Conservation (phyloP, 1,140 invertebrate genomes). For the Drosophila yakuba region DNA sequence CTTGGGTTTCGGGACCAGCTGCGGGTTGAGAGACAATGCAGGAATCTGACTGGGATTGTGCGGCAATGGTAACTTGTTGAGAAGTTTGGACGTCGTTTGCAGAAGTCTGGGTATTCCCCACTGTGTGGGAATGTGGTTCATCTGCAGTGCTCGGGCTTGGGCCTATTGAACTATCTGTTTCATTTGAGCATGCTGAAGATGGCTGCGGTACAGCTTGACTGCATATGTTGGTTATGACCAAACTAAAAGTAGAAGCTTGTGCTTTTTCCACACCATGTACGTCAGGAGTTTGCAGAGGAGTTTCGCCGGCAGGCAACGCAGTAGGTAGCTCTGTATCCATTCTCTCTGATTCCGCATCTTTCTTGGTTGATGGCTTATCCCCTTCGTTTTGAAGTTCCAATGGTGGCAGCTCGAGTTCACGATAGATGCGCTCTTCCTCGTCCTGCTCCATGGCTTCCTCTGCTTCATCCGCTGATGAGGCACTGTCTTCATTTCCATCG, state of each 20-base stretch:
- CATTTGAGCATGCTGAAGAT: too few species aligned
- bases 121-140: neutral
- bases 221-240: slow-evolving; percentile 69
- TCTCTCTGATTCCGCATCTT: neutral
- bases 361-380: neutral
- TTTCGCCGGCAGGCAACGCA: neutral
- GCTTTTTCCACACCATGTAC: neutral
- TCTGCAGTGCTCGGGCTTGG: neutral
- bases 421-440: slow-evolving; percentile 66
- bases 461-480: slow-evolving; percentile 66
- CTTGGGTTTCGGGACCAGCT: neutral
- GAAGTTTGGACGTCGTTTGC: neutral
- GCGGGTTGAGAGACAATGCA: neutral
- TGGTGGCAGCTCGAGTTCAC: slow-evolving; percentile 67
- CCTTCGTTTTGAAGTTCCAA: slow-evolving; percentile 8
- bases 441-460: slow-evolving; percentile 65
- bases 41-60: neutral
- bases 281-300: neutral
- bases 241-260: slow-evolving; percentile 18
- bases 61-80: too few species aligned
- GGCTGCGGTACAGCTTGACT: slow-evolving; percentile 38
- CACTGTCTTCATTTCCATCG: slow-evolving; percentile 57
- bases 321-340: neutral
- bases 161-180: neutral
- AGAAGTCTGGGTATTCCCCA: too few species aligned